Conservation (phyloP, 2,888 invertebrate genomes). For the Itoplectis maculator region DNA sequence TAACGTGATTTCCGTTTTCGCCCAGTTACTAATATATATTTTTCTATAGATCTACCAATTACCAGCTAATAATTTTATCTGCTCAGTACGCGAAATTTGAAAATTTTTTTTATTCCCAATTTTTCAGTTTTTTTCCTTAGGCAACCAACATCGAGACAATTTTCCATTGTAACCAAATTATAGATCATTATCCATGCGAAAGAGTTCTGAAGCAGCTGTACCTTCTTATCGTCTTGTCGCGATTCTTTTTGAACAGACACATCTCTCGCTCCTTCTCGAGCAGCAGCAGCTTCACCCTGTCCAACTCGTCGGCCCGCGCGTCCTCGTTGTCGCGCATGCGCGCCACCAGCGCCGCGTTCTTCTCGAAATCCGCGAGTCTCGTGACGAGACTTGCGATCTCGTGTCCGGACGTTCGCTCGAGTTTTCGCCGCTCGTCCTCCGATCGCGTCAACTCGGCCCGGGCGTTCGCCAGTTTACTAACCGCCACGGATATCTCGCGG, state of each 20-base stretch:
- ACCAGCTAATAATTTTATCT: background rate
- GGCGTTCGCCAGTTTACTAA: slow-evolving; percentile 68
- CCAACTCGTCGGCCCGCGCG: slow-evolving; percentile 70
- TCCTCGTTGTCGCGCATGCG: slow-evolving; percentile 70
- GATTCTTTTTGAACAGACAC: slow-evolving; percentile 73
- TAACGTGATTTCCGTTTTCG: no score
- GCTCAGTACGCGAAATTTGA: no score
- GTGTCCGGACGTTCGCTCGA: slow-evolving; percentile 71
- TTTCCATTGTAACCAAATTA: no score
- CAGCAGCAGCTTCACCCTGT: slow-evolving; percentile 72
- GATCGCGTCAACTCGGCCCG: slow-evolving; percentile 72
- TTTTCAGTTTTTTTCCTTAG: no score
- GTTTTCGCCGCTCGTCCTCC: slow-evolving; percentile 71
- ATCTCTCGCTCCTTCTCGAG: slow-evolving; percentile 75
- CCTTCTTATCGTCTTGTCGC: slow-evolving; percentile 75
- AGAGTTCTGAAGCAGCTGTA: slow-evolving; percentile 48
- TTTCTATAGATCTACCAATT: no score
- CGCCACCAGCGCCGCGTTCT: slow-evolving; percentile 72
- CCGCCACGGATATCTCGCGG: slow-evolving; percentile 70
- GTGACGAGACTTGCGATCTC: slow-evolving; percentile 72
- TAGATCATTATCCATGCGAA: background rate
- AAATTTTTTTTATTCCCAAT: no score
- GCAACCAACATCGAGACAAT: background rate
- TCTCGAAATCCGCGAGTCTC: slow-evolving; percentile 72
- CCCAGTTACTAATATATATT: no score